These are phyloP conservation scores for Gymnoscelis rufifasciata DNA, from an alignment of 2,888 invertebrate species.

Conservation along the genomic window DNA sequence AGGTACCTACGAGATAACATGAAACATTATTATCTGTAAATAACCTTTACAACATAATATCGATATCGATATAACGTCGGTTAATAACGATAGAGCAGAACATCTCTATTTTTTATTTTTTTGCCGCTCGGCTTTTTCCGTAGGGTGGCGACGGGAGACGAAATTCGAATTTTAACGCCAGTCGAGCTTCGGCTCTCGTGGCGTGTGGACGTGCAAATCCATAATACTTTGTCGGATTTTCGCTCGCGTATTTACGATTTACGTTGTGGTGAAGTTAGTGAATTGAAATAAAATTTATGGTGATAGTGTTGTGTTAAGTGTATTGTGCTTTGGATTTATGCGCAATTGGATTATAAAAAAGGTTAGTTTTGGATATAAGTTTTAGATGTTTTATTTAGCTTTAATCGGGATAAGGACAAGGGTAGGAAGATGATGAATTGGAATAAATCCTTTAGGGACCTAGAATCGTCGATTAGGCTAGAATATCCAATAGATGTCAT, in stretches of 20 bases:
- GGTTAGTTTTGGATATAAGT: conserved; percentile 2
- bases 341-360: conserved; percentile 8
- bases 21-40: too few species aligned
- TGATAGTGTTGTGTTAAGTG: conserved; percentile 11
- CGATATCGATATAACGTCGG: too few species aligned
- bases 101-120: conserved; percentile 16
- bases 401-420: too few species aligned
- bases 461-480: too few species aligned
- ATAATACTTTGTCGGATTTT: conserved; percentile 1
- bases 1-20: too few species aligned
- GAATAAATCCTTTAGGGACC: too few species aligned
- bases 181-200: conserved; percentile 44
- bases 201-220: conserved; percentile 15
- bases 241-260: conserved; percentile 13
- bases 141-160: background rate
- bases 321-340: conserved; percentile 12
- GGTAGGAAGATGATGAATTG: too few species aligned
- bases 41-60: too few species aligned
- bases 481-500: too few species aligned
- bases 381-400: background rate
- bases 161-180: conserved; percentile 21
- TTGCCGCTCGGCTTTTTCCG: background rate
- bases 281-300: conserved; percentile 7
- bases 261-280: conserved; percentile 13
- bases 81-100: conserved; percentile 32